Evolutionary conservation across 2,888 invertebrate genomes (phyloP), one percentile per base, ranked within the genome.

Genomic region (Cerastis rubricosa): DNA sequence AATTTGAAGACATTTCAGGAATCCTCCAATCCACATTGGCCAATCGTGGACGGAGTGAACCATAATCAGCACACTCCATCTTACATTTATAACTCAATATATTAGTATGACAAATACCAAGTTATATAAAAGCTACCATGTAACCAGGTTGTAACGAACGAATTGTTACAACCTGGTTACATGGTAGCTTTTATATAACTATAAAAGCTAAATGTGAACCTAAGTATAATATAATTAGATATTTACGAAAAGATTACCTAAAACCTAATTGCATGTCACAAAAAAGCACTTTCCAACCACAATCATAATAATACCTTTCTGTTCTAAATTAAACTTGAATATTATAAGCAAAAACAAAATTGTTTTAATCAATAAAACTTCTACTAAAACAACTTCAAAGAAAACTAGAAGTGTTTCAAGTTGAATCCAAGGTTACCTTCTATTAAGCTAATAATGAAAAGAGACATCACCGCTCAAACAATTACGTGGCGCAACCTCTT

Each of bases 401-500:
- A 51, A 29, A 54, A 68, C 49, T 65, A 69, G 66, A 25, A 81
- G 43, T 47, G 17, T 66, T 69, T 49, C n/a, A 69, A 65, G 54
- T 71, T 17, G 2, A n/a, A 22, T 29, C 45, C 63, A 70, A 66
- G 68, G 74, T 67, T 59, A 71, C 35, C 25, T 76, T 81, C 12
- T 29, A 29, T 63, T 67, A 70, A 76, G 51, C n/a, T 70, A 43
- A 81, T 85, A 82, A 83, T 74, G 25, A 74, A 66, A 57, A 70
- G 54, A 71, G 63, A 64, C 72, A 40, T 72, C 59, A 45, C 25
- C 22, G 25, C 64, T 78, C 45, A 78, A 74, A 78, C 72, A 78
- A 82, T 84, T 74, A 74, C 25, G 35, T 12, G 22, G 49, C n/a
- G 67, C 25, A 71, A 61, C 51, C 74, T 66, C 76, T 78, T 85